A percentile compares a stretch with the other conserved stretches of the same genome.
These are phyloP conservation scores for Chauna torquata DNA, from an alignment of 2,113 vertebrate species.

Conservation along the genomic window DNA sequence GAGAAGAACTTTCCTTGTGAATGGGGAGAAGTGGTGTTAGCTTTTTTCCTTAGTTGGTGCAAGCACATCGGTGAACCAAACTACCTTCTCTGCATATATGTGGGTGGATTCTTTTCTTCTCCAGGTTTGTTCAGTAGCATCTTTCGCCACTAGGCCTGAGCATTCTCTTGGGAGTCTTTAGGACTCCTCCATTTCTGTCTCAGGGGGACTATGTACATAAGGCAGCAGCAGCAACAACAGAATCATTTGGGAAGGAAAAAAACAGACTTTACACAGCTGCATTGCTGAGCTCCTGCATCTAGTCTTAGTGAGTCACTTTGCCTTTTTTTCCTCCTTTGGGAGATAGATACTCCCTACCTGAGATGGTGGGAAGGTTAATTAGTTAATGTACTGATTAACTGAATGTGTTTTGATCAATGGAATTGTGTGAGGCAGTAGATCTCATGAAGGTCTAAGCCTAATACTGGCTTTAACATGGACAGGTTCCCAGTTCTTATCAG, in stretches of 20 bases:
- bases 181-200: not conserved
- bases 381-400: constrained; percentile 42
- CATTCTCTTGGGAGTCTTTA: not conserved
- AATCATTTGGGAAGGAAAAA: not conserved
- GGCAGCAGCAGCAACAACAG: not conserved
- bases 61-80: not conserved
- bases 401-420: not conserved
- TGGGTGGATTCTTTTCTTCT: not conserved
- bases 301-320: not conserved
- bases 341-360: constrained; percentile 19
- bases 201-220: not conserved
- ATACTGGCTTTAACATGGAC: not conserved
- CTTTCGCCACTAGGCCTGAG: not conserved
- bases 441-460: not conserved
- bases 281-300: not conserved
- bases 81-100: not conserved
- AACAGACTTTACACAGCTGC: not conserved
- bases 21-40: not conserved
- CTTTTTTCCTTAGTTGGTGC: not conserved
- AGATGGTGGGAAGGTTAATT: constrained; percentile 46
- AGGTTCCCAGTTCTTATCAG: not conserved
- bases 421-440: constrained; percentile 3
- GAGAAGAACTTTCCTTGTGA: not conserved
- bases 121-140: not conserved
- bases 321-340: constrained; percentile 22